phyloP scores from a whole-genome alignment of 2,797 vertebrate genomes.

The Petrocephalus schoutedeni region DNA sequence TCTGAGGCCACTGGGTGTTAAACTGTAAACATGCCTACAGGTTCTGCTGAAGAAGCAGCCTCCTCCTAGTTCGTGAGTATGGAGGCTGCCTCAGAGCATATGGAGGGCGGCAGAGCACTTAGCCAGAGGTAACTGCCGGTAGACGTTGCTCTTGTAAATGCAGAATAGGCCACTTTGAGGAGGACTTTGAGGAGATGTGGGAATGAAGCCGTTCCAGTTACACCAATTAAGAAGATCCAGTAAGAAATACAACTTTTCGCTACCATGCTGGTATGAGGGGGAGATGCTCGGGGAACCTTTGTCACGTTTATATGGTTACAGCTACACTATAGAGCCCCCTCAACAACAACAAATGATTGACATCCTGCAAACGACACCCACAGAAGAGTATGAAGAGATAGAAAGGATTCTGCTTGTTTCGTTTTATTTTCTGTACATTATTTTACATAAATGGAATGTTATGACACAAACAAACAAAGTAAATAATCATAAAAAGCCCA shows the following conservation, averaged over 20 bases:
- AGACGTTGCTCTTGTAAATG: too few relatives aligned
- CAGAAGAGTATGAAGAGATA: background rate
- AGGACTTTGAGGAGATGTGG: too few relatives aligned
- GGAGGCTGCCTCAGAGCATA: background rate
- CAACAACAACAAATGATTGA: background rate
- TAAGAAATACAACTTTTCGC: background rate
- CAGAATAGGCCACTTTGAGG: too few relatives aligned
- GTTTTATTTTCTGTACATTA: conserved; percentile 21
- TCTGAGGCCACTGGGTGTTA: too few relatives aligned
- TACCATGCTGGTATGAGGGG: too few relatives aligned
- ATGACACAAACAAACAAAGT: conserved; percentile 17
- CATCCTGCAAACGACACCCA: background rate
- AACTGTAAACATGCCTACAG: background rate
- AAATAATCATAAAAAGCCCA: conserved; percentile 8
- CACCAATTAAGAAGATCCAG: background rate
- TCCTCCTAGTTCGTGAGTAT: background rate
- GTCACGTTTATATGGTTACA: background rate
- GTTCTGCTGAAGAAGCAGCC: background rate
- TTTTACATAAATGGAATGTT: conserved; percentile 29
- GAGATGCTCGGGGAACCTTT: too few relatives aligned
- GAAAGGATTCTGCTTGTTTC: conserved; percentile 19
- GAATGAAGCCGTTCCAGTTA: background rate
- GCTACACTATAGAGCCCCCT: background rate
- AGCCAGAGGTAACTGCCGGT: too few relatives aligned
- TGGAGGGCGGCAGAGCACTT: too few relatives aligned